Base-by-base conservation (phyloP, 2,797 vertebrate species). In the Podarcis siculus region DNA sequence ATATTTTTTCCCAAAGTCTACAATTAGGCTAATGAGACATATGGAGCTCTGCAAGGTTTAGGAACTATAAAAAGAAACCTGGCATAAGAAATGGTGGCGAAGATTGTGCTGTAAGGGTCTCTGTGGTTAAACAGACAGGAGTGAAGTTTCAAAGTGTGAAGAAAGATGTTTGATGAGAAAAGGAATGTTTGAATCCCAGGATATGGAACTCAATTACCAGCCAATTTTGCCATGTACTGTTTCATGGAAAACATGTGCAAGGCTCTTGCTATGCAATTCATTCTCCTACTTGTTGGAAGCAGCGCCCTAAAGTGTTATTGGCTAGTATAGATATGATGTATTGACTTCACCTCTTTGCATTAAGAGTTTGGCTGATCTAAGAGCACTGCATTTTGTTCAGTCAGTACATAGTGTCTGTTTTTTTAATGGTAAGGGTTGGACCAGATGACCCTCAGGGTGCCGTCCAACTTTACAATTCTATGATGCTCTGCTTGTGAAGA, bases 1-100 rank as follows among this genome's bases (percentile, higher is more conserved):
- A 79, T 89, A 77, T 88, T 42, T 91, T 61, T 89, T 81, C 13
- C 55, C 85, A 73, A 25, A 90, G 82, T 87, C 61, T 78, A 85
- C 15, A 90, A 58, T 69, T 91, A 55, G 0, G 91, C 86, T 93
- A 82, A 21, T 79, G 92, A 95, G 94, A 90, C 6, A 42, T 42
- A 83, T 4, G 55, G 88, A 90, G 10, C 37, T 86, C 89, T 91
- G 25, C 32, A 92, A 71, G 61, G 39, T 55, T 90, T 95, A 86
- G 92, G 37, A 89, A 92, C 79, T 91, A 32, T 89, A 92, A 93
- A 91, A 77, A 89, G 89, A 78, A 89, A 3, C 4, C 1, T 42
- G 32, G n/a, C 71, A 93, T 82, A 6, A 91, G 55, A 67, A 73
- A 87, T 88, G 8, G 66, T 17, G 85, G 42, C 86, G 83, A 89